A percentile compares a stretch with the other conserved stretches of the same genome.
Evolutionary conservation across 1,140 invertebrate genomes (phyloP).

Genomic region (Hermetia illucens): DNA sequence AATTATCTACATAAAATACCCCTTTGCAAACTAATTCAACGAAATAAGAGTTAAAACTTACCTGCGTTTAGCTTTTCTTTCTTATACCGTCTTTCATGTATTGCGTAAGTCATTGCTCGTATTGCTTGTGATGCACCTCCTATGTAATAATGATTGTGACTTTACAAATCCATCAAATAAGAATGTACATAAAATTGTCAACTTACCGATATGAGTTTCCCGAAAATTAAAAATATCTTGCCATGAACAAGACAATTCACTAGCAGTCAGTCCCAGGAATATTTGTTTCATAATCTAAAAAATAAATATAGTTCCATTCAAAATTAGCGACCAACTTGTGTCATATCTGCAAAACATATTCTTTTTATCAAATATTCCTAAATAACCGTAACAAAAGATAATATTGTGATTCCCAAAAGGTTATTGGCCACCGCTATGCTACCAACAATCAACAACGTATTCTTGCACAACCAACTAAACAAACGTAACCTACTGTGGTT

Average conservation of each 20-base stretch:
- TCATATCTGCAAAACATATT: neutral
- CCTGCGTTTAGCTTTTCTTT: constrained; percentile 11
- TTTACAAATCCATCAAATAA: neutral
- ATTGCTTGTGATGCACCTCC: constrained; percentile 17
- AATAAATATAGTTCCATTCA: constrained; percentile 3
- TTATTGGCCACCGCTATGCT: no score
- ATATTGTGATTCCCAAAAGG: no score
- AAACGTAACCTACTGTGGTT: no score
- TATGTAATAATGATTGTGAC: neutral
- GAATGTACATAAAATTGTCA: neutral
- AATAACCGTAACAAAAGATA: no score
- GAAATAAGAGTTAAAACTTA: no score
- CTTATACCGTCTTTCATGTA: constrained; percentile 17
- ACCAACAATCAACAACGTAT: no score
- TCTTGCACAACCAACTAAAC: no score
- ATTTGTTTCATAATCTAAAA: constrained; percentile 45
- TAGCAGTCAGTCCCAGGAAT: constrained; percentile 19
- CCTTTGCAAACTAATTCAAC: no score
- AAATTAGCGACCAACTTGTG: constrained; percentile 2
- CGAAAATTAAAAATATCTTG: constrained; percentile 50
- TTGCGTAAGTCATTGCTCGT: constrained; percentile 16
- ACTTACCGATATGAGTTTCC: constrained; percentile 42
- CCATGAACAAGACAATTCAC: constrained; percentile 37
- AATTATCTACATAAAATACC: no score
- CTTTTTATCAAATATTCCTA: neutral